A percentile compares a stretch with the other conserved stretches of the same genome.
phyloP scores from a whole-genome alignment of 2,888 invertebrate species.

The Drosophila setosimentum region DNA sequence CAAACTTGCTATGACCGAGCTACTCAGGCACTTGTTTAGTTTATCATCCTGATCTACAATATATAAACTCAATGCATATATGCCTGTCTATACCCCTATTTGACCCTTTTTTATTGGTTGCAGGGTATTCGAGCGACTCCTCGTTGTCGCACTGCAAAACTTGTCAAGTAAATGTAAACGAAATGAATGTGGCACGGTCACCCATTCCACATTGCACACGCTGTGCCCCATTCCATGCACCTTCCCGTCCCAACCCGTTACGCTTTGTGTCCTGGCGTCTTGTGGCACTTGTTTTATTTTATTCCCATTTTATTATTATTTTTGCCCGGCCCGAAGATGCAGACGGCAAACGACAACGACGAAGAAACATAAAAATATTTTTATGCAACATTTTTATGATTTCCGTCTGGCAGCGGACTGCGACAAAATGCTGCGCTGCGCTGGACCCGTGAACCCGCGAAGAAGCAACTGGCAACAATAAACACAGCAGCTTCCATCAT shows the following conservation, averaged over 20 bases:
- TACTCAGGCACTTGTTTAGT: background rate
- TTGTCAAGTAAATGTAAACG: conserved; percentile 79
- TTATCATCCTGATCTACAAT: background rate
- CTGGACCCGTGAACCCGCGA: background rate
- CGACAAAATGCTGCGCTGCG: conserved; percentile 30
- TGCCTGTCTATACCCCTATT: background rate
- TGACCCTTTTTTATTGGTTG: background rate
- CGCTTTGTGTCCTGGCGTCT: conserved; percentile 19
- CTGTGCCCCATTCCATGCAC: background rate
- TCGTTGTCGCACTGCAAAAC: conserved; percentile 64
- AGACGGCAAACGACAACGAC: conserved; percentile 31
- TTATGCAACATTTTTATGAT: conserved; percentile 79
- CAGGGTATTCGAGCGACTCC: conserved; percentile 23
- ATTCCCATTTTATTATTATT: conserved; percentile 77
- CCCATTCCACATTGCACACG: conserved; percentile 32
- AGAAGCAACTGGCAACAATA: conserved; percentile 3
- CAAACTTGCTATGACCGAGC: background rate
- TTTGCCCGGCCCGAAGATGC: conserved; percentile 47
- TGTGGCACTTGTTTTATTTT: conserved; percentile 71
- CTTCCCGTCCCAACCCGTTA: conserved; percentile 29
- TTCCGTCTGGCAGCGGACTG: conserved; percentile 69
- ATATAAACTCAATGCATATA: background rate
- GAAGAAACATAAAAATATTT: conserved; percentile 71
- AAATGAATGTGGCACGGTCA: conserved; percentile 71
- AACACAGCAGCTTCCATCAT: conserved; percentile 4